Evolutionary conservation across 2,888 invertebrate species (phyloP).

Genomic region (Coenonympha glycerion): DNA sequence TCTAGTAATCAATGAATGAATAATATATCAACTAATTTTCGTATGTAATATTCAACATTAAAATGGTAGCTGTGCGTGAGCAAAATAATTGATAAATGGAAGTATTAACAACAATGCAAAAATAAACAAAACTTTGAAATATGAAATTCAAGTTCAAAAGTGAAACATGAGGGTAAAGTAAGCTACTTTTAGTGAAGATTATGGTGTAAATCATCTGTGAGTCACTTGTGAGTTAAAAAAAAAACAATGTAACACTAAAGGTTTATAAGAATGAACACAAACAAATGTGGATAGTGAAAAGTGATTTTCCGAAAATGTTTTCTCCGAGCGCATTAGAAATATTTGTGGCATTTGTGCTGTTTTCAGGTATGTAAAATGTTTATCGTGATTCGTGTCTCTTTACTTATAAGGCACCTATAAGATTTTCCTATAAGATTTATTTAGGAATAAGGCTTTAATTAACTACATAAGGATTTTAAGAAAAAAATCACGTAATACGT

Average conservation of each 20-base stretch:
- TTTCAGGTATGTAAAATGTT: constrained; percentile 11
- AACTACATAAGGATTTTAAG: too few species aligned
- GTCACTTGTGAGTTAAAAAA: too few species aligned
- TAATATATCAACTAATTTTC: too few species aligned
- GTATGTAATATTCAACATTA: too few species aligned
- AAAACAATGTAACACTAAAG: neutral
- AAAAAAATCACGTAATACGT: too few species aligned
- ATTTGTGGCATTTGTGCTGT: constrained; percentile 3
- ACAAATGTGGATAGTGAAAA: neutral
- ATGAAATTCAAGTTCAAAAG: neutral
- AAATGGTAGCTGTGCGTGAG: too few species aligned
- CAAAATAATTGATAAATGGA: neutral
- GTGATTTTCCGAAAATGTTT: constrained; percentile 8
- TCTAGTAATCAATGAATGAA: too few species aligned
- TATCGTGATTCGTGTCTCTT: neutral
- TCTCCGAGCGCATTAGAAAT: constrained; percentile 6
- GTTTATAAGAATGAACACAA: neutral
- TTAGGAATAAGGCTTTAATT: too few species aligned
- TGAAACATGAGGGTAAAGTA: neutral
- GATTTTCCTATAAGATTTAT: too few species aligned
- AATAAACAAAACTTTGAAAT: neutral
- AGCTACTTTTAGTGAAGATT: neutral
- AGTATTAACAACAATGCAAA: neutral
- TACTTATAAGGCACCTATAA: too few species aligned
- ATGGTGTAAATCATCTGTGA: neutral